phyloP scores from a whole-genome alignment of 2,888 invertebrate genomes.

The Portevinia maculata region DNA sequence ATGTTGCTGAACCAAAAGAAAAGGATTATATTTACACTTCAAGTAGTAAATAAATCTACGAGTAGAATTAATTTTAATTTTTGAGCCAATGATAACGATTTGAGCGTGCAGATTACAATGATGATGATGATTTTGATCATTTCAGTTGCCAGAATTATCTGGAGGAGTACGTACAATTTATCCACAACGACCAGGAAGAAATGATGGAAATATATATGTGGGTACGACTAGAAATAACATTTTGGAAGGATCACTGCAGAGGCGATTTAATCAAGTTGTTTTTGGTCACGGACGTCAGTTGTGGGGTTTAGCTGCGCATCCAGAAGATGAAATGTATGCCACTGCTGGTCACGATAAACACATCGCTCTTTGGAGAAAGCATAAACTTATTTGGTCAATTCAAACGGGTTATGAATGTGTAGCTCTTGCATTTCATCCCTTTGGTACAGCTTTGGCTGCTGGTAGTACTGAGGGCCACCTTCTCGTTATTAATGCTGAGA shows the following conservation, averaged over 20 bases:
- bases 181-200: constrained; percentile 92
- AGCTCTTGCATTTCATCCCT: constrained; percentile 93
- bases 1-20: no score
- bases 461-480: constrained; percentile 96
- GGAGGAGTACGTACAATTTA: constrained; percentile 96
- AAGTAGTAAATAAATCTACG: no score
- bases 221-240: constrained; percentile 95
- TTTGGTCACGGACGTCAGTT: constrained; percentile 95
- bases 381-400: constrained; percentile 93
- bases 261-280: constrained; percentile 93
- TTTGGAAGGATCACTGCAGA: constrained; percentile 94
- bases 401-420: constrained; percentile 95
- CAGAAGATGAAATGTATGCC: constrained; percentile 95
- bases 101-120: no score
- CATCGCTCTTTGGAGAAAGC: constrained; percentile 95
- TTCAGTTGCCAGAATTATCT: constrained; percentile 91
- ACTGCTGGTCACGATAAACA: constrained; percentile 96
- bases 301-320: constrained; percentile 94
- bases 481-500: constrained; percentile 92
- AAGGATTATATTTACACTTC: no score
- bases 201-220: constrained; percentile 95
- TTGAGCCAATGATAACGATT: no score
- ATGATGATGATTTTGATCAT: constrained; percentile 48
- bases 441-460: constrained; percentile 92
- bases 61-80: no score